A percentile compares a stretch with the other conserved stretches of the same genome.
These are phyloP conservation scores for Enteromius afrohamiltoni DNA, from an alignment of 2,797 vertebrate species.

Conservation along the genomic window DNA sequence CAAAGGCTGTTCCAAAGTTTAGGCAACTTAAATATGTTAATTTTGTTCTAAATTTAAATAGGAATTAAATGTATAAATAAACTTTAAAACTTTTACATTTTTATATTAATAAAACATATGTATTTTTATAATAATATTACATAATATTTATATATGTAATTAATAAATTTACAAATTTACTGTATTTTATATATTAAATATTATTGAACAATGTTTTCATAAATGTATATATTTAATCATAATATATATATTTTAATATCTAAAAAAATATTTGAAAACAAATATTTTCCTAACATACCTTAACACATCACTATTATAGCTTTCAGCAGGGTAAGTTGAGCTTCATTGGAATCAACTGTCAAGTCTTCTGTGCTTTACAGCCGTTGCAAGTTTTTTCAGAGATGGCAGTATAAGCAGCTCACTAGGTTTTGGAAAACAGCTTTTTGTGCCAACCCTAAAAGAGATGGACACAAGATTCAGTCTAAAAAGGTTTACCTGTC, in stretches of 20 bases:
- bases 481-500: slow-evolving; percentile 21
- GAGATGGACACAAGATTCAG: background rate
- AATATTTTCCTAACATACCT: background rate
- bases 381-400: background rate
- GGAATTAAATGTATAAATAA: background rate
- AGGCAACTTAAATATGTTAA: background rate
- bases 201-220: background rate
- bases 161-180: background rate
- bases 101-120: no score
- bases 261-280: background rate
- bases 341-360: background rate
- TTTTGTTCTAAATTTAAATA: background rate
- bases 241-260: background rate
- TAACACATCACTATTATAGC: background rate
- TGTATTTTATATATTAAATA: background rate
- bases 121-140: no score
- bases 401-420: background rate
- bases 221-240: background rate
- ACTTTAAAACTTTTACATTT: no score
- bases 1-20: background rate
- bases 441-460: background rate
- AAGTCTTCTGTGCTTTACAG: background rate
- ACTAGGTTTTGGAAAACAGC: background rate
- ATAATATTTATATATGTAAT: background rate
- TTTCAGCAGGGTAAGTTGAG: background rate